phyloP scores from a whole-genome alignment of 2,888 invertebrate species.

The Phasia obesa region DNA sequence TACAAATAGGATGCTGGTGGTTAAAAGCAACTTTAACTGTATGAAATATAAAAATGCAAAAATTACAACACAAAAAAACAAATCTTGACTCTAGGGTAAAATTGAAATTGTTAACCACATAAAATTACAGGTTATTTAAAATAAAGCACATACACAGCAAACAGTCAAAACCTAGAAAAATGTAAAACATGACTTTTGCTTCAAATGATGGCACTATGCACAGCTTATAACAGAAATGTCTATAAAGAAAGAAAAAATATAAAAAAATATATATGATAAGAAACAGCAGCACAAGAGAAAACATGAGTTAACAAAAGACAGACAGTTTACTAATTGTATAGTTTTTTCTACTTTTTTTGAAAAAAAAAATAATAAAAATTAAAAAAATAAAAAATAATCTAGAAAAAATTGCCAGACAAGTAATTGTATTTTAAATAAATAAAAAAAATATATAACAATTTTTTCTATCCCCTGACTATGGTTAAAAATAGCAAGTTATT shows the following conservation, averaged over 20 bases:
- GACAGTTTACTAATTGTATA: slow-evolving; percentile 73
- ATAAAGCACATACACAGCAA: slow-evolving; percentile 35
- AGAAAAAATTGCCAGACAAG: slow-evolving; percentile 66
- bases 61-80: not conserved
- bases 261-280: slow-evolving; percentile 56
- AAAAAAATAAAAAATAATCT: slow-evolving; percentile 24
- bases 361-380: slow-evolving; percentile 1
- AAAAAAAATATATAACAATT: slow-evolving; percentile 57
- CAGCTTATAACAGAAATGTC: not conserved
- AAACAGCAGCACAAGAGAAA: slow-evolving; percentile 56
- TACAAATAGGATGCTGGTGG: slow-evolving; percentile 65
- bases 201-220: slow-evolving; percentile 32
- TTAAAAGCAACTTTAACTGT: slow-evolving; percentile 60
- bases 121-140: slow-evolving; percentile 71
- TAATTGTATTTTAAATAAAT: slow-evolving; percentile 69
- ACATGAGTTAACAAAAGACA: slow-evolving; percentile 72
- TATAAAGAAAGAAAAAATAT: not conserved
- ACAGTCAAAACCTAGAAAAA: slow-evolving; percentile 54
- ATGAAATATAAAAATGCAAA: slow-evolving; percentile 23
- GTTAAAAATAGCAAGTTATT: slow-evolving; percentile 33
- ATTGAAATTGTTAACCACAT: slow-evolving; percentile 81
- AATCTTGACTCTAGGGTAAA: slow-evolving; percentile 65
- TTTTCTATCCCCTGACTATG: slow-evolving; percentile 12
- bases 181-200: slow-evolving; percentile 66
- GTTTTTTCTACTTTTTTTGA: slow-evolving; percentile 52